phyloP scores from a whole-genome alignment of 2,797 vertebrate genomes.

The Coreius guichenoti region DNA sequence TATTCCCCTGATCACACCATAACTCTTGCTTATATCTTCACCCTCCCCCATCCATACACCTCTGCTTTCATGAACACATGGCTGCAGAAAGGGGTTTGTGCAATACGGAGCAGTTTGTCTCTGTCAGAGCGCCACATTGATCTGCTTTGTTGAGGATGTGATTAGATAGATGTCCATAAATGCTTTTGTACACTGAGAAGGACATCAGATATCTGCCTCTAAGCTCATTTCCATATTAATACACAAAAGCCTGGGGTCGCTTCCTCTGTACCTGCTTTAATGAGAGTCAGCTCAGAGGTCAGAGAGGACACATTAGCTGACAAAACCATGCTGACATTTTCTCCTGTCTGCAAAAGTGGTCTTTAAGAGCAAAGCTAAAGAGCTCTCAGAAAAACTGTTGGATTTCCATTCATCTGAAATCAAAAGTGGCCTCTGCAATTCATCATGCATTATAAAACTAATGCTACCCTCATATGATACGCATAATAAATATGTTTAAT shows the following conservation, averaged over 20 bases:
- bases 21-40: not conserved
- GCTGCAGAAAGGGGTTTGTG: not conserved
- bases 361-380: conserved; percentile 4
- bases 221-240: conserved; percentile 41
- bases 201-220: conserved; percentile 42
- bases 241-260: conserved; percentile 13
- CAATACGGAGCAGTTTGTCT: conserved; percentile 5
- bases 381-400: not conserved
- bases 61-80: not conserved
- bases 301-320: conserved; percentile 26
- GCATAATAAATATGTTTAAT: not conserved
- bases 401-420: conserved; percentile 3
- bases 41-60: not conserved
- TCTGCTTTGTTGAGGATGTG: conserved; percentile 22
- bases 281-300: conserved; percentile 31
- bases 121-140: conserved; percentile 4
- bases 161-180: conserved; percentile 36
- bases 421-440: conserved; percentile 5
- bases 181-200: conserved; percentile 20
- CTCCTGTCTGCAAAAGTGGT: not conserved
- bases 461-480: not conserved
- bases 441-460: not conserved
- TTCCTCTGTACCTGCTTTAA: conserved; percentile 34
- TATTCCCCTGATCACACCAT: not conserved
- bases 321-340: conserved; percentile 36